A percentile compares a stretch with the other conserved stretches of the same genome.
phyloP scores from a whole-genome alignment of 2,888 invertebrate genomes.

The Perithous albicinctus region DNA sequence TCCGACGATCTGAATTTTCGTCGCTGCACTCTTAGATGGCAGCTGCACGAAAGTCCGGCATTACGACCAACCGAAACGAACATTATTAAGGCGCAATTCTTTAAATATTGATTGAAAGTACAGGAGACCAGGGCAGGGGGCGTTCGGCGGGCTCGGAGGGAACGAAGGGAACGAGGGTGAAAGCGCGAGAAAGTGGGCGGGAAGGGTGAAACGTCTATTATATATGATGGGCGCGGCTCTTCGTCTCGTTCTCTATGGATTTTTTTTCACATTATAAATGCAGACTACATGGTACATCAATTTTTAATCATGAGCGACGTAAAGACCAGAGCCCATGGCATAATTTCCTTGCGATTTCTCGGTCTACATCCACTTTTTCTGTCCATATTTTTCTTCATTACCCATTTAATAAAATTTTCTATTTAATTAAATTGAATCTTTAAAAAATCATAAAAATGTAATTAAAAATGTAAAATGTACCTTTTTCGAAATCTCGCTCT shows the following conservation, averaged over 20 bases:
- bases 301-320: conserved; percentile 73
- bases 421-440: background rate
- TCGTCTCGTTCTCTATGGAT: conserved; percentile 82
- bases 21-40: conserved; percentile 51
- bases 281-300: conserved; percentile 73
- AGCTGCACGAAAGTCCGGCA: conserved; percentile 65
- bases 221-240: conserved; percentile 83
- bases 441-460: background rate
- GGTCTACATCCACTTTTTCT: background rate
- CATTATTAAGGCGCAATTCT: conserved; percentile 84
- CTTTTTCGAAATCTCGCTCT: background rate
- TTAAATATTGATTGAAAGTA: conserved; percentile 84
- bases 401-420: background rate
- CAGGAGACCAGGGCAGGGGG: conserved; percentile 68
- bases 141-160: conserved; percentile 66
- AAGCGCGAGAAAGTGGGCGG: conserved; percentile 77
- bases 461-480: background rate
- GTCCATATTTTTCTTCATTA: background rate
- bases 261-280: conserved; percentile 81
- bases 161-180: conserved; percentile 73
- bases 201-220: conserved; percentile 80
- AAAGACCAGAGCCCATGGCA: conserved; percentile 37
- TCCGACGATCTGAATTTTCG: conserved; percentile 27
- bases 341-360: conserved; percentile 25
- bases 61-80: conserved; percentile 74